Conservation (phyloP, 1,140 invertebrate species). For the Aphaenogaster floridana region DNA sequence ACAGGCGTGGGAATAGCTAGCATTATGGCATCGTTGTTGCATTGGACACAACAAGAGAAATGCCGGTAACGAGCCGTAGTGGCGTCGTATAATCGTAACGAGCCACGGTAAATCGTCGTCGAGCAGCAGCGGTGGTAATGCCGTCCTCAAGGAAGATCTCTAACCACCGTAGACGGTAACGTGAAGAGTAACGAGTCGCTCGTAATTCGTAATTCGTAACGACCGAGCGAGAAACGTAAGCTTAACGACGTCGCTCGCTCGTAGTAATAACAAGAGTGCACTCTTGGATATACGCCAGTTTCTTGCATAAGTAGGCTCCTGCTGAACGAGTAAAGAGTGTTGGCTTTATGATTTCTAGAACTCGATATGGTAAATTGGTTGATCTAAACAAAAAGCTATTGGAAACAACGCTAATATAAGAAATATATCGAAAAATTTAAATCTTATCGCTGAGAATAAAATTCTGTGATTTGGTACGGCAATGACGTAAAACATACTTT, state of each 20-base stretch:
- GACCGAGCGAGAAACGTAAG: not conserved
- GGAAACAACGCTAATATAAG: not conserved
- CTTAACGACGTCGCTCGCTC: slow-evolving; percentile 15
- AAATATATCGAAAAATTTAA: not conserved
- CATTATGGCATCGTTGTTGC: slow-evolving; percentile 18
- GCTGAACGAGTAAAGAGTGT: not conserved
- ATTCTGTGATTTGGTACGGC: not conserved
- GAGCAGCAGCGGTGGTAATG: not conserved
- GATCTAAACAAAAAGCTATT: not conserved
- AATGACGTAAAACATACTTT: not conserved
- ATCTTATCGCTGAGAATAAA: not conserved
- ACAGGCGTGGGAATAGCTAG: not conserved
- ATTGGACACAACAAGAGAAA: slow-evolving; percentile 8
- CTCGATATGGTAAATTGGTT: not conserved
- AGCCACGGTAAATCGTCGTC: slow-evolving; percentile 33
- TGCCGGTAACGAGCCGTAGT: slow-evolving; percentile 42
- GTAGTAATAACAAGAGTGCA: slow-evolving; percentile 39
- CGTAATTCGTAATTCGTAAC: slow-evolving; percentile 53
- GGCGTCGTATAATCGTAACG: slow-evolving; percentile 46
- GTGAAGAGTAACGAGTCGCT: slow-evolving; percentile 39
- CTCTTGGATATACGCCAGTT: slow-evolving; percentile 17
- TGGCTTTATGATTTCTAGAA: not conserved
- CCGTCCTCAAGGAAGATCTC: slow-evolving; percentile 19
- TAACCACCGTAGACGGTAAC: slow-evolving; percentile 15
- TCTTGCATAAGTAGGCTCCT: slow-evolving; percentile 19